A percentile compares a stretch with the other conserved stretches of the same genome.
Evolutionary conservation across 30 jellyfish, hydroid and myxozoan genomes (phyloP).

Genomic region (Aurelia sp.): DNA sequence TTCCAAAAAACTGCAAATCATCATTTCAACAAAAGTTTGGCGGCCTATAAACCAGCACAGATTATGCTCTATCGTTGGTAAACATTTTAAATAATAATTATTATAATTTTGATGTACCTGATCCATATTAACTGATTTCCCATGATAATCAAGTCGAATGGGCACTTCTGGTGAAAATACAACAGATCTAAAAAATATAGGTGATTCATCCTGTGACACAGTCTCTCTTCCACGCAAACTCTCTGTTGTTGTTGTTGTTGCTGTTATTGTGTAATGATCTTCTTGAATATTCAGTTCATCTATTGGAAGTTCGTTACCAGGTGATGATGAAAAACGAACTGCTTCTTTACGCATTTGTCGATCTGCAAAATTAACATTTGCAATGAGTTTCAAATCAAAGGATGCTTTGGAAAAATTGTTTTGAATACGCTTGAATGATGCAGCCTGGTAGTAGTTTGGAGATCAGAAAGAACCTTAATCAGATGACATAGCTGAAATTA

Average conservation of each 20-base stretch:
- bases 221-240: slow-evolving; percentile 10
- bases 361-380: neutral
- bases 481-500: too few relatives aligned
- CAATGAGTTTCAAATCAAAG: too few relatives aligned
- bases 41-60: neutral
- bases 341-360: slow-evolving; percentile 25
- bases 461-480: too few relatives aligned
- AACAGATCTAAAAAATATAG: slow-evolving; percentile 84
- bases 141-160: slow-evolving; percentile 96
- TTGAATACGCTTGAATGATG: too few relatives aligned
- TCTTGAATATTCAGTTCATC: slow-evolving; percentile 43
- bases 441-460: too few relatives aligned
- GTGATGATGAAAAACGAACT: slow-evolving; percentile 65
- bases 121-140: slow-evolving; percentile 86
- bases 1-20: too few relatives aligned
- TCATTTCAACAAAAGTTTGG: neutral
- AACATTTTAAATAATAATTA: too few relatives aligned
- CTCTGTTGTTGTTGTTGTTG: neutral
- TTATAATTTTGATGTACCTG: slow-evolving; percentile 58
- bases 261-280: slow-evolving; percentile 59
- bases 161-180: slow-evolving; percentile 99
- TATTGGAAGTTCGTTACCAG: slow-evolving; percentile 37
- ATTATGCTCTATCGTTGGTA: neutral
- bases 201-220: slow-evolving; percentile 51
- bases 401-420: too few relatives aligned